Base-by-base conservation (phyloP, 2,113 vertebrate genomes). In the Perognathus longimembris region DNA sequence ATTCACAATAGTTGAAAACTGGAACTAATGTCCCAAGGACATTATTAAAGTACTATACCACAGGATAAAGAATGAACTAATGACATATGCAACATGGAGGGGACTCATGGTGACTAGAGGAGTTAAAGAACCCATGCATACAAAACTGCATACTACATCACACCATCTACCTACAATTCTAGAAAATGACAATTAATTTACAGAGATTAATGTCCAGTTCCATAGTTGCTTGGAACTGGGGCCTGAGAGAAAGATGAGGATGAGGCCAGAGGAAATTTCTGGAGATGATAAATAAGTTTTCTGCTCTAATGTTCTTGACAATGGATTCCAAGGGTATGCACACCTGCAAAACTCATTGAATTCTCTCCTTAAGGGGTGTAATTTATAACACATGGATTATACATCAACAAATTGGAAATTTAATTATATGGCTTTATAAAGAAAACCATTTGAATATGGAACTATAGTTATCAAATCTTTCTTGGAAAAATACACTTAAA, bases 171-270 rank as follows among this genome's bases (percentile, higher is more conserved):
- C 64, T 75, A 73, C 81, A 90, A 84, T 76, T 85, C 77, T 71
- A 90, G 38, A 85, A 92, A 88, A 67, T 36, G 18, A 54, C 91
- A 94, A 85, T 45, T 77, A 57, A 91, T 61, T 45, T 34, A 42
- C 22, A 85, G 45, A 34, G 75, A 95, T 42, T 75, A 73, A 93
- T 64, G 32, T 54, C 61, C 54, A 90, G 54, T 67, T 45, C 45
- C 45, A 61, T 30, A 30, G 61, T n/a, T 90, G 28, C 50, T 28
- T 82, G 64, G 45, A 22, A 64, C 54, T 34, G 66, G 7, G 5
- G 17, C 1, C 61, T 54, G 24, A 92, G 38, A 61, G 64, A 91
- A 77, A 42, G 30, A 61, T 64, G 50, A 61, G 70, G 57, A 67
- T 63, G 34, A 8, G 12, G 20, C 10, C 42, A 22, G 15, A 74